phyloP scores from a whole-genome alignment of 64 coral and sea anemone species.

The Exaiptasia diaphana region DNA sequence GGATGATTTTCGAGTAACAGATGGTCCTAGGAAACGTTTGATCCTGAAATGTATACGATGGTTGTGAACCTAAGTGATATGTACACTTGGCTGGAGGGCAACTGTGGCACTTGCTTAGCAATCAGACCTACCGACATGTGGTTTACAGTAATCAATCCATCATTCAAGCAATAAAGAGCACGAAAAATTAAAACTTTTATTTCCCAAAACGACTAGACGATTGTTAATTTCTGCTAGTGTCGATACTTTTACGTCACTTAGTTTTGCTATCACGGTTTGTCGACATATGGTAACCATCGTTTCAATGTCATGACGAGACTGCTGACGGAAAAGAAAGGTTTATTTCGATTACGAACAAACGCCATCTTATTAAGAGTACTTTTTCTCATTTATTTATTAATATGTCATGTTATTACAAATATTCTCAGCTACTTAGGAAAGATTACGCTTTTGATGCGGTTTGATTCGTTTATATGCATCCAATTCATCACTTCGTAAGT shows the following conservation, averaged over 20 bases:
- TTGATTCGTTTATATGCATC: background rate
- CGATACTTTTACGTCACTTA: too few species aligned
- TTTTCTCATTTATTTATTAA: background rate
- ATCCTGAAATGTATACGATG: slow-evolving; percentile 80
- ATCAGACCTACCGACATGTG: background rate
- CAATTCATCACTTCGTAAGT: too few species aligned
- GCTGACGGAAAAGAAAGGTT: slow-evolving; percentile 2
- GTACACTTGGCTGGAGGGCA: slow-evolving; percentile 8
- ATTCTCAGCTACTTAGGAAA: slow-evolving; percentile 9
- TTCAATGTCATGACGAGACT: background rate
- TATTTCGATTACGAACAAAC: background rate
- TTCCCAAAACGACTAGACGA: too few species aligned
- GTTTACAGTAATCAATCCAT: background rate
- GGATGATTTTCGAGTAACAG: slow-evolving; percentile 55
- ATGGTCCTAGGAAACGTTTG: slow-evolving; percentile 51
- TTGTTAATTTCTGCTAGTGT: too few species aligned
- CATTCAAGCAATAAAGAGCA: background rate
- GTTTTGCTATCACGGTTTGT: background rate
- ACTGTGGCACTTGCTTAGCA: background rate
- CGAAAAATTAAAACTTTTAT: too few species aligned
- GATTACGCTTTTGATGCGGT: background rate
- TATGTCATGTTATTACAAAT: background rate
- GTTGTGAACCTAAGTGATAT: slow-evolving; percentile 36
- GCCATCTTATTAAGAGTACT: background rate
- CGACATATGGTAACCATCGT: background rate